Evolutionary conservation across 2,888 invertebrate species (phyloP), one percentile per base, ranked within the genome.

Genomic region (Rhamnusium bicolor): DNA sequence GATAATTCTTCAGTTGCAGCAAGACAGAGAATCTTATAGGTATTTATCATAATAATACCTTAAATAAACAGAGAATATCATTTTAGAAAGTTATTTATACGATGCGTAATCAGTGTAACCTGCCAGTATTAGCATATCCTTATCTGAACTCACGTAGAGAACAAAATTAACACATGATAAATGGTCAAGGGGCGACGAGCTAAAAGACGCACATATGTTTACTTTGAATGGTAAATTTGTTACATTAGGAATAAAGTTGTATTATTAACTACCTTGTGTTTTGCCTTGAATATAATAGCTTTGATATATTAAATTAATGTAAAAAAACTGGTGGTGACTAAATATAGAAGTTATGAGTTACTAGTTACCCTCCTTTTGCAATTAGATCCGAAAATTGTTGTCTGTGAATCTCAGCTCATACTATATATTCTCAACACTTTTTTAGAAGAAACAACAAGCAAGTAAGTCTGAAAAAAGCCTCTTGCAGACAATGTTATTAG

Each of bases 1-100:
- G 4, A 62, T 70, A 70, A 70, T 62, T 69, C 62, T 61, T 69
- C 32, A 54, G 19, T 62, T 21, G 54, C 19, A 40, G 7, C 21
- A 18, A 53, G 63, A 32, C 32, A 51, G 18, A 3, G 27, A 29
- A 61, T 67, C 62, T 40, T 69, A 69, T 16, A 49, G 40, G 24
- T 69, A 79, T 79, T 79, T 75, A 80, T 80, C 79, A 80, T 76
- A 79, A 80, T 79, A 79, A 78, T 72, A 78, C 71, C 73, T 76
- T 79, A 75, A 78, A 79, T 79, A 79, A 79, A 81, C 79, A 79
- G 76, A 78, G 77, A 78, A 67, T 71, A 75, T 79, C 76, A 71
- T 75, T 78, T 79, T 79, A 79, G 79, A 81, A 81, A 77, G 80
- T 81, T 76, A 81, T 81, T 81, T 81, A 81, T 81, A 72, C 71